Conservation (phyloP, 2,888 invertebrate species). For the Oscheius sp. region DNA sequence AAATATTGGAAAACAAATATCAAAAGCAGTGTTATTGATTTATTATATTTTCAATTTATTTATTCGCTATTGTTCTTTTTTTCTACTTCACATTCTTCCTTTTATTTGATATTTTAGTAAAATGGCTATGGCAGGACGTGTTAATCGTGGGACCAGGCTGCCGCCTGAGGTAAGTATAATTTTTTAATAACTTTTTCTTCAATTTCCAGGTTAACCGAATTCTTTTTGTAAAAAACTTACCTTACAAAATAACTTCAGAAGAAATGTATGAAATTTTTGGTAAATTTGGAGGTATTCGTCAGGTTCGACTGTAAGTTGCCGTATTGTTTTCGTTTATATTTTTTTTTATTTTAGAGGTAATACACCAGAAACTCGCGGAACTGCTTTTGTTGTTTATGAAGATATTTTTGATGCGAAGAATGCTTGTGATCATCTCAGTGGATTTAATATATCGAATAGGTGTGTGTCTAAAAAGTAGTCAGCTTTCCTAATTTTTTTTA, state of each 20-base stretch:
- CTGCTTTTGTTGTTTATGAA: constrained; percentile 98
- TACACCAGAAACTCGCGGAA: constrained; percentile 95
- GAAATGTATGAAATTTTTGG: constrained; percentile 99
- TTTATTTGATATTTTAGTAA: background rate
- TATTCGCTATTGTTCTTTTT: background rate
- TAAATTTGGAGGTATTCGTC: constrained; percentile 97
- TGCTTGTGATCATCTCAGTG: constrained; percentile 97
- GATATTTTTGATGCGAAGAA: constrained; percentile 99
- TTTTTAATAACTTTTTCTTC: background rate
- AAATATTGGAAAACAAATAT: too few species aligned
- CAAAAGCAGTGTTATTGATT: too few species aligned
- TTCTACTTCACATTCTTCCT: background rate
- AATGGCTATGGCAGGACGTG: constrained; percentile 68
- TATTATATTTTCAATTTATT: too few species aligned
- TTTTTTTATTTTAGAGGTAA: constrained; percentile 79
- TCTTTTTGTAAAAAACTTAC: constrained; percentile 92
- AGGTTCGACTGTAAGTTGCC: constrained; percentile 91
- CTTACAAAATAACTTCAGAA: constrained; percentile 98
- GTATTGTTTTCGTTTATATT: background rate
- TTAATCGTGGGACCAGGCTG: constrained; percentile 77
- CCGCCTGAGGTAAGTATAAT: constrained; percentile 79
- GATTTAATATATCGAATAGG: constrained; percentile 97
- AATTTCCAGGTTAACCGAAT: constrained; percentile 86
- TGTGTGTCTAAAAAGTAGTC: constrained; percentile 74
- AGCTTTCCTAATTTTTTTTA: constrained; percentile 61